These are phyloP conservation scores for Campylomormyrus tamandua DNA, from an alignment of 2,113 vertebrate species.

Conservation along the genomic window DNA sequence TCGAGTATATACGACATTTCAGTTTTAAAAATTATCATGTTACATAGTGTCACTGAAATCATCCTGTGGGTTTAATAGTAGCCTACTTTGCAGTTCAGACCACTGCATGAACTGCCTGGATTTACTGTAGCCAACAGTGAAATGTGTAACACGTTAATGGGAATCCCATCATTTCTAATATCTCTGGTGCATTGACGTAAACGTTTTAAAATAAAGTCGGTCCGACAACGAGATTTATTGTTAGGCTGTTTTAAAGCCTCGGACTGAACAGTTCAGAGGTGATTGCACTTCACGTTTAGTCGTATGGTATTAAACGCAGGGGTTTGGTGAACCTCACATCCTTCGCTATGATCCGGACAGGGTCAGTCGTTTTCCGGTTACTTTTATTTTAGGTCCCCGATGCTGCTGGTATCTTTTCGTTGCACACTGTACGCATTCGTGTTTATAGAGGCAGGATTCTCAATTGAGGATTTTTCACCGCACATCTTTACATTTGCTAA, in stretches of 20 bases:
- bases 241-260: background rate
- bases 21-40: background rate
- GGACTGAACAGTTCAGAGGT: background rate
- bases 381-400: background rate
- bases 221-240: background rate
- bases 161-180: background rate
- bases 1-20: background rate
- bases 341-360: background rate
- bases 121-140: background rate
- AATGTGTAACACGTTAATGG: background rate
- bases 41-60: background rate
- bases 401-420: background rate
- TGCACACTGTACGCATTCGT: background rate
- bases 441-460: background rate
- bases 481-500: background rate
- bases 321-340: background rate
- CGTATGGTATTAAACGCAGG: background rate
- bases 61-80: background rate
- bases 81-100: background rate
- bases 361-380: background rate
- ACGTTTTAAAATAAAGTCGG: background rate
- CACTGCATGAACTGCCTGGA: background rate
- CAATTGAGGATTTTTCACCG: background rate
- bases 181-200: background rate
- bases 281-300: background rate